phyloP scores from a whole-genome alignment of 2,888 invertebrate species.

The Camponotus fellah region DNA sequence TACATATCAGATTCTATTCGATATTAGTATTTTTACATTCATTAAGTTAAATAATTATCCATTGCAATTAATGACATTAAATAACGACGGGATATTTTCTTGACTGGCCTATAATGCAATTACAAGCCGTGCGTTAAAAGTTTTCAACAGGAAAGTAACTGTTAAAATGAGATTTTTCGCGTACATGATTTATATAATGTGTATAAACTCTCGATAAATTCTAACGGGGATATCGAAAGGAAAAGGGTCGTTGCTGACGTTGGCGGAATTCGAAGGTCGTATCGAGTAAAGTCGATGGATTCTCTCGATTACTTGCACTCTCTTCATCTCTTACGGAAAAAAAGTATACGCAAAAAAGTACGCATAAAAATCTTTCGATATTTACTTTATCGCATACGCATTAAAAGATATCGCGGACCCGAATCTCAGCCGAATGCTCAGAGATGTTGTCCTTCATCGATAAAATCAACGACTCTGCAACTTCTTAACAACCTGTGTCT shows the following conservation, averaged over 20 bases:
- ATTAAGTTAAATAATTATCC: background rate
- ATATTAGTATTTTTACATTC: background rate
- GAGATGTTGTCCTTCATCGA: conserved; percentile 5
- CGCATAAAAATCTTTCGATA: conserved; percentile 1
- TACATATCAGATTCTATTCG: background rate
- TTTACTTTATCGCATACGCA: background rate
- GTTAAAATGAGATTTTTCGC: conserved; percentile 15
- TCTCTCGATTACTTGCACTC: conserved; percentile 15
- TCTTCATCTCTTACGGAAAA: conserved; percentile 15
- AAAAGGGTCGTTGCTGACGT: conserved; percentile 31
- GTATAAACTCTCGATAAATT: conserved; percentile 4
- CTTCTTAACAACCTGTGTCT: conserved; percentile 11
- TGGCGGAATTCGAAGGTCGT: conserved; percentile 41
- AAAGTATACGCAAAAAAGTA: background rate
- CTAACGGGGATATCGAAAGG: conserved; percentile 35
- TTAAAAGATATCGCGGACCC: background rate
- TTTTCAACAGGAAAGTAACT: background rate
- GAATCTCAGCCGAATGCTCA: conserved; percentile 14
- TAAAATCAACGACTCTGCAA: conserved; percentile 29
- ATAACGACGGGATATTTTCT: background rate
- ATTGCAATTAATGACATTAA: conserved; percentile 2
- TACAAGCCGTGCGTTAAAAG: background rate
- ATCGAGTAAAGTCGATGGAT: conserved; percentile 29
- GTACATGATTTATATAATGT: conserved; percentile 26
- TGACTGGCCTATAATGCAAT: background rate